Evolutionary conservation across 2,888 invertebrate species (phyloP), one percentile per base, ranked within the genome.

Genomic region (Augiades crinisus): DNA sequence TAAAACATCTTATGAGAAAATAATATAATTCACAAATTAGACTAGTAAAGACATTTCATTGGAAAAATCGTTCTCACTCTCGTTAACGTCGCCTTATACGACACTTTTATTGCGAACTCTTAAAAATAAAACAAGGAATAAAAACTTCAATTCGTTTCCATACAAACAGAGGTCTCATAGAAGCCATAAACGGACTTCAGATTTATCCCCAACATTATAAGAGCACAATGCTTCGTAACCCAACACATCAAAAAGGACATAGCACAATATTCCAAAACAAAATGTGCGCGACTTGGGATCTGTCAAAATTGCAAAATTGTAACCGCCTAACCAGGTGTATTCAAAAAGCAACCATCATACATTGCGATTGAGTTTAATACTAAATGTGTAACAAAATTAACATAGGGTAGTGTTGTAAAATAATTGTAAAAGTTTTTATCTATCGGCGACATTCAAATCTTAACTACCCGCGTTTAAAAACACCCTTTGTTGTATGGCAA

Each of bases 341-440:
- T 14, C 46, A 1, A 77, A 67, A 68, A 53, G 34, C 41, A 41
- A 62, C 67, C 62, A 44, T 70, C 61, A 5, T 0, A 0, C 0
- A 0, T 8, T 0, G 0, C 0, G 0, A 13, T 60, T 72, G 51
- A 60, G 65, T 52, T 47, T 16, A 64, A 53, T 62, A 67, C 66
- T 31, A 12, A 21, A 53, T 34, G 27, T n/a, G 19, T 53, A 49
- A 19, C 16, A 1, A 33, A 22, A 38, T 22, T 10, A 40, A 62
- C 61, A 64, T 76, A 70, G 56, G 64, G 55, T 61, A 58, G 47
- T 51, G 47, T 58, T 49, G 50, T 56, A 58, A 65, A 70, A 64
- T 60, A 64, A 67, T 68, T 67, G 65, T 78, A 76, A 80, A 85
- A 82, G 77, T 80, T 82, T 82, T 83, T 85, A 84, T 85, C 83